Percentiles rank a stretch among this genome's conserved stretches.
Evolutionary conservation across 2,113 vertebrate genomes (phyloP).

Genomic region (Cynopterus brachyotis): DNA sequence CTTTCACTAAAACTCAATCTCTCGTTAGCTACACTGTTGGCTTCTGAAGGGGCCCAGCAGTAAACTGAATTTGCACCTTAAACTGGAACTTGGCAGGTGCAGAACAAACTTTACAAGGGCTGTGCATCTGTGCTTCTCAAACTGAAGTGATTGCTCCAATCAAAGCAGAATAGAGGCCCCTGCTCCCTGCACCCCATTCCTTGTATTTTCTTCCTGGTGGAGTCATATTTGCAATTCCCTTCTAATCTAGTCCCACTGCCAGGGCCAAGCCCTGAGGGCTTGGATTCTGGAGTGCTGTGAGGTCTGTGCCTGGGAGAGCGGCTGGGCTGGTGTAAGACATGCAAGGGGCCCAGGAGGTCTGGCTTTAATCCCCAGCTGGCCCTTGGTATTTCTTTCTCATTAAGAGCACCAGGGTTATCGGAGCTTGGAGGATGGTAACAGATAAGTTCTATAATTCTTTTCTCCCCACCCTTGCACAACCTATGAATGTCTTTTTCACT

Average conservation of each 20-base stretch:
- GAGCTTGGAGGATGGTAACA: constrained; percentile 61
- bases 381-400: constrained; percentile 67
- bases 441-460: constrained; percentile 61
- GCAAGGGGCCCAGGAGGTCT: constrained; percentile 55
- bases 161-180: constrained; percentile 37
- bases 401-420: constrained; percentile 21
- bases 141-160: constrained; percentile 58
- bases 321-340: constrained; percentile 22
- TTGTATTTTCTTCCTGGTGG: constrained; percentile 50
- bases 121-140: constrained; percentile 40
- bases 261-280: constrained; percentile 58
- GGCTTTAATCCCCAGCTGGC: constrained; percentile 67
- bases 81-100: constrained; percentile 33
- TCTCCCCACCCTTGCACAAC: background rate
- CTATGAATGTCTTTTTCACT: background rate
- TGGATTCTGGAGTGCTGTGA: background rate
- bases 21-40: constrained; percentile 12
- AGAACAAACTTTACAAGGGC: constrained; percentile 18
- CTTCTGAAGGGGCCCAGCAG: constrained; percentile 51
- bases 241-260: constrained; percentile 73
- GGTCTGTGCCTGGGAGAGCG: background rate
- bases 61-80: constrained; percentile 56
- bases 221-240: constrained; percentile 74
- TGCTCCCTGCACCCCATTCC: background rate
- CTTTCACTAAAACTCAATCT: constrained; percentile 57